Evolutionary conservation across 2,113 vertebrate genomes (phyloP), one percentile per base, ranked within the genome.

Genomic region (Grammatotria lemairii): DNA sequence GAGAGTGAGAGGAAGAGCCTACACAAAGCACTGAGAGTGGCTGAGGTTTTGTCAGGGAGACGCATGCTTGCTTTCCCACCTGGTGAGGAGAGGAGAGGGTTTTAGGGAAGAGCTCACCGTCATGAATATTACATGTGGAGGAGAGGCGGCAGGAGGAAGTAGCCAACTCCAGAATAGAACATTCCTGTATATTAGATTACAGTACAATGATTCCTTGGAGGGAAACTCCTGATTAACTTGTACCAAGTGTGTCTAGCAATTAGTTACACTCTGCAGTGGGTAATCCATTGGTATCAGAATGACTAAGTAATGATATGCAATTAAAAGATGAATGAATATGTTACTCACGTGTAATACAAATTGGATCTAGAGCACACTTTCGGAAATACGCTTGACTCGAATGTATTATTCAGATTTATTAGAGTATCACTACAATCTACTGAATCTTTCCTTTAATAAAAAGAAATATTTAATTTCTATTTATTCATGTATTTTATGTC

Each of bases 311-410:
- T 94, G 91, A 93, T 93, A 93, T 85, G 89, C 94, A 93, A 95
- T 95, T 95, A 93, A 93, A 95, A 91, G 90, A 95, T 93, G 94
- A 93, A 92, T 93, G 92, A 94, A 84, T 81, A 73, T 90, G 91
- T 89, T 89, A 40, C 88, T 93, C 91, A 86, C 49, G 31, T 92
- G 89, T 87, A 90, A 80, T 90, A 82, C 91, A 91, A 95, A 95
- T 92, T 94, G 90, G 90, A 93, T 92, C 65, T 26, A 33, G 90
- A 92, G 89, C 58, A 31, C 80, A 75, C 80, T 89, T 87, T 90
- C 7, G 9, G 84, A 92, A 92, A 90, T 63, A 58, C 47, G 26
- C 81, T 13, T 73, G 91, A 87, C 92, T 88, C 78, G 4, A 65
- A 88, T 88, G 87, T 84, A 60, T 88, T 51, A 87, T 83, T 89